A percentile compares a stretch with the other conserved stretches of the same genome.
Evolutionary conservation across 2,797 vertebrate species (phyloP).

Genomic region (Sphenopsis melanotis): DNA sequence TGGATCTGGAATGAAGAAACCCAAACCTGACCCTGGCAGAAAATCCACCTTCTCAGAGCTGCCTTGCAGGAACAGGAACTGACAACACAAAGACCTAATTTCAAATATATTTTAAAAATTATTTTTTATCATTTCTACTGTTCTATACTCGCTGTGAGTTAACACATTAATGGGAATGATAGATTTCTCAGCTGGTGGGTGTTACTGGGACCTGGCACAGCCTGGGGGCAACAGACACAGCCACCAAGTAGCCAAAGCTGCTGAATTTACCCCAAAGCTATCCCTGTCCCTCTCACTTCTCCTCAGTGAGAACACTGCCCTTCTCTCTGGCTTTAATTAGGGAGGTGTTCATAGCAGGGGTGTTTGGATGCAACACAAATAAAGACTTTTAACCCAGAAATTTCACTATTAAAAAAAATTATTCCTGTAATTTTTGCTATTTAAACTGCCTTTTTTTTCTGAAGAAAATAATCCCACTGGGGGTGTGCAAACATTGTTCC

Average conservation of each 20-base stretch:
- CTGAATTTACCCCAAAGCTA: background rate
- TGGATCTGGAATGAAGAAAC: background rate
- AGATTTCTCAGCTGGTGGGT: no score
- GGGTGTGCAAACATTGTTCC: background rate
- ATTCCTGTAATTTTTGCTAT: background rate
- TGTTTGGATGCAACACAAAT: background rate
- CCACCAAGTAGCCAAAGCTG: background rate
- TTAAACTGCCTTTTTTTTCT: background rate
- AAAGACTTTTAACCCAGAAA: background rate
- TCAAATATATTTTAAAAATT: background rate
- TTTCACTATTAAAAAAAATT: background rate
- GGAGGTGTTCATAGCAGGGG: background rate
- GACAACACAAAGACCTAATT: background rate
- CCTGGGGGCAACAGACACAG: background rate
- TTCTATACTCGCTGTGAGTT: fast-evolving
- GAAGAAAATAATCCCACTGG: background rate
- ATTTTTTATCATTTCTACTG: background rate
- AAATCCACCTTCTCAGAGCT: background rate
- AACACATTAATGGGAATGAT: fast-evolving
- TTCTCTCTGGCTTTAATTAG: background rate
- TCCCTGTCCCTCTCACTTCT: background rate
- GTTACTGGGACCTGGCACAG: no score
- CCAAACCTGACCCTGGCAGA: background rate
- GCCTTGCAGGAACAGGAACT: background rate
- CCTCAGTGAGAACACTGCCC: no score